Base-by-base conservation (phyloP, 2,888 invertebrate genomes). In the Lysandra bellargus region DNA sequence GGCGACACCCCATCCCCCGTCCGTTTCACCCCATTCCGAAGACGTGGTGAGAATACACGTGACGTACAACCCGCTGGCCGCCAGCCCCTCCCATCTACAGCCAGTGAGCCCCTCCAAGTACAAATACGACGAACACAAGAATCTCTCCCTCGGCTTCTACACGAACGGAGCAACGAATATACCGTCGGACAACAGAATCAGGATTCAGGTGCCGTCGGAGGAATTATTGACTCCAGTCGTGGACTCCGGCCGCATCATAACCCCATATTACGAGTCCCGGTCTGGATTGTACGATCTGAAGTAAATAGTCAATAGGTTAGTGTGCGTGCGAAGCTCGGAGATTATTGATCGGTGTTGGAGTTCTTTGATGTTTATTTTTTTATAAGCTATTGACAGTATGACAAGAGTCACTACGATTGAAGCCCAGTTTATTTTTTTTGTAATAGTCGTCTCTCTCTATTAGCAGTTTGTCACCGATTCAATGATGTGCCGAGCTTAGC, bases 41-140 rank as follows among this genome's bases (percentile, higher is more conserved):
- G 97, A 97, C 88, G 96, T 97, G 75, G 96, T 97, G 78, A 95
- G 97, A 81, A 97, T 97, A 83, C 97, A 97, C 89, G 97, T 97
- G 79, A 97, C 97, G 1, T 97, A 97, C 89, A 95, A 95, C 83
- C 95, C 95, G 0, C 85, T 92, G 6, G 86, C 91, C 0, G 95
- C 96, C n/a, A 95, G 95, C 83, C 96, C 96, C 14, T 92, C 92
- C 1, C 92, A 90, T 79, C 87, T 95, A 1, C 95, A 95, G 87
- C 86, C 95, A 84, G 84, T 92, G 87, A 85, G 93, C 89, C 86
- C 95, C 83, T 88, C 89, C 74, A 92, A 92, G 84, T 90, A 89
- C 84, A 91, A 90, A 82, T 80, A 86, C 1, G 91, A 91, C 82
- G 92, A 93, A 9, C 92, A 92, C 82, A 93, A 93, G 80, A 94